phyloP scores from a whole-genome alignment of 2,888 invertebrate species.

The Drosophila kanekoi region DNA sequence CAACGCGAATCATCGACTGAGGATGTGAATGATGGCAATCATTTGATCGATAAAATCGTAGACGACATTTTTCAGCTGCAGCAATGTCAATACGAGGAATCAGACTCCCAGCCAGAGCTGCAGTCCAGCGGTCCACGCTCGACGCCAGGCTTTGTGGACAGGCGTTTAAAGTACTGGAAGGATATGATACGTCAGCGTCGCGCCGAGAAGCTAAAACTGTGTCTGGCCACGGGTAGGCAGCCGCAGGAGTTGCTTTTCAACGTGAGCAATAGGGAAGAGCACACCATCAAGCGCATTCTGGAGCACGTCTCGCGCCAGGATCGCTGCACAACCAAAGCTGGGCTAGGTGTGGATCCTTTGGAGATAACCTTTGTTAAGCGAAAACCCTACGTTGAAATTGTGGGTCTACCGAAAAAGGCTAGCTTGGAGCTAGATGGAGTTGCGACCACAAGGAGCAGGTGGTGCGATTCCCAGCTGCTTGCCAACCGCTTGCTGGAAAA shows the following conservation, averaged over 20 bases:
- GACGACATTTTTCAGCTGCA: slow-evolving; percentile 32
- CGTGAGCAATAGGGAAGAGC: slow-evolving; percentile 54
- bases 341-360: background rate
- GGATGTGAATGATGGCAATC: background rate
- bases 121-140: background rate
- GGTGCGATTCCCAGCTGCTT: slow-evolving; percentile 57
- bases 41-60: slow-evolving; percentile 32
- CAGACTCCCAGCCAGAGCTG: slow-evolving; percentile 2
- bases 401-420: slow-evolving; percentile 41
- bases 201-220: slow-evolving; percentile 38
- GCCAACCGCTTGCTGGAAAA: slow-evolving; percentile 31
- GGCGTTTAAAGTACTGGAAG: slow-evolving; percentile 77
- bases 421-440: slow-evolving; percentile 42
- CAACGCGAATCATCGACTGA: too few species aligned
- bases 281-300: slow-evolving; percentile 54
- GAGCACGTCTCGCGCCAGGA: slow-evolving; percentile 34
- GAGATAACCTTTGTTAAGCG: background rate
- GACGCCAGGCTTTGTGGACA: slow-evolving; percentile 59
- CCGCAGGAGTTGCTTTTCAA: slow-evolving; percentile 57
- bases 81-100: background rate
- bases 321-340: background rate
- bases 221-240: slow-evolving; percentile 34
- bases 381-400: slow-evolving; percentile 48
- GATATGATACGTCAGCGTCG: slow-evolving; percentile 62
- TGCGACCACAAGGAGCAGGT: slow-evolving; percentile 12